These are phyloP conservation scores for Drosophila sturtevanti DNA, from an alignment of 1,140 invertebrate species.

Conservation along the genomic window DNA sequence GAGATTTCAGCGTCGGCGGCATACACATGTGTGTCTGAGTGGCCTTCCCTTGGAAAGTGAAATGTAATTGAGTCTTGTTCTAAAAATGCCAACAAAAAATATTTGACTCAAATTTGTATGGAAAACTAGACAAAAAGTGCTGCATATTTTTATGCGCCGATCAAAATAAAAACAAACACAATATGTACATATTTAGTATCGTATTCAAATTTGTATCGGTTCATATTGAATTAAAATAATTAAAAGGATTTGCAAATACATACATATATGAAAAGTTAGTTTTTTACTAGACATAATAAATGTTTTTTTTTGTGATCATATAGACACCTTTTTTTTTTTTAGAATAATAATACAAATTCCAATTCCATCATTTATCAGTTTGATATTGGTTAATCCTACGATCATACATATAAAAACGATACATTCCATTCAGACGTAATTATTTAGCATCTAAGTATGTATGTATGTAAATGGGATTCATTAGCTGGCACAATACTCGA, in stretches of 20 bases:
- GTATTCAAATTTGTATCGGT: background rate
- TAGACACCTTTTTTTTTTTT: too few species aligned
- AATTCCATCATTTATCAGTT: background rate
- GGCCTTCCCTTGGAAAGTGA: conserved; percentile 76
- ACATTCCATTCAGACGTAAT: conserved; percentile 17
- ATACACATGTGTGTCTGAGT: conserved; percentile 47
- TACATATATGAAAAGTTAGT: too few species aligned
- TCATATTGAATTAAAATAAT: too few species aligned
- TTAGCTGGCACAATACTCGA: conserved; percentile 56
- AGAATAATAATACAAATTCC: background rate
- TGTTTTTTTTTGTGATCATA: too few species aligned
- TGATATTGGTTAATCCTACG: background rate
- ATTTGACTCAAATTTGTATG: conserved; percentile 51
- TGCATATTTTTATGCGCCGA: conserved; percentile 64
- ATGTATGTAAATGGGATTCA: conserved; percentile 67
- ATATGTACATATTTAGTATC: background rate
- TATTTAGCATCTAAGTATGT: background rate
- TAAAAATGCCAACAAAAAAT: conserved; percentile 58
- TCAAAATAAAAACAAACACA: conserved; percentile 20
- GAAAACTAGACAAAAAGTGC: conserved; percentile 44
- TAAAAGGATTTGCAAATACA: too few species aligned
- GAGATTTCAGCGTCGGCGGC: background rate
- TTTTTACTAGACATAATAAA: too few species aligned
- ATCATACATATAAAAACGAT: conserved; percentile 7
- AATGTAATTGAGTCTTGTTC: conserved; percentile 74